These are phyloP conservation scores for Aquatica leii DNA, from an alignment of 2,888 invertebrate species.

Conservation along the genomic window DNA sequence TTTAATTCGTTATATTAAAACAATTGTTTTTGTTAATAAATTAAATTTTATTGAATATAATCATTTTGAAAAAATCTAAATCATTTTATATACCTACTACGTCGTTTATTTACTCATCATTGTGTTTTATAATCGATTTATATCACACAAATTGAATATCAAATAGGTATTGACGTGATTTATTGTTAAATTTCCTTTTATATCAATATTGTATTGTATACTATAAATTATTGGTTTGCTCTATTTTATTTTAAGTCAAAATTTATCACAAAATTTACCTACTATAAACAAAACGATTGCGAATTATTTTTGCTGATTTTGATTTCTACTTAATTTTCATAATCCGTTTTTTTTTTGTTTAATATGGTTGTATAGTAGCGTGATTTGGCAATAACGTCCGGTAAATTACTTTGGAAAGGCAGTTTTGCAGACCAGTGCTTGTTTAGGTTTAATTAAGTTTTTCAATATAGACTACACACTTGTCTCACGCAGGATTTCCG, in stretches of 20 bases:
- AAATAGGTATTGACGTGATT: constrained; percentile 3
- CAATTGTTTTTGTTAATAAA: too few relatives aligned
- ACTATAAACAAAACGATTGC: too few relatives aligned
- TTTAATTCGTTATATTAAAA: too few relatives aligned
- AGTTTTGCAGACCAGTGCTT: constrained; percentile 26
- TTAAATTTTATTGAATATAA: too few relatives aligned
- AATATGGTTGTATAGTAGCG: not conserved
- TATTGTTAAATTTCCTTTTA: not conserved
- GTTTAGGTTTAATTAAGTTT: constrained; percentile 34
- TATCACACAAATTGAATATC: constrained; percentile 3
- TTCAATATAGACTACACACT: constrained; percentile 28
- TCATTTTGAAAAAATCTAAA: too few relatives aligned
- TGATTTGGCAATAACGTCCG: not conserved
- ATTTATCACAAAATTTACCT: too few relatives aligned
- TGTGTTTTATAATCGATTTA: not conserved
- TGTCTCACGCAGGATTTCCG: constrained; percentile 35
- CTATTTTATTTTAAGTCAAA: not conserved
- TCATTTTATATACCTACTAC: too few relatives aligned
- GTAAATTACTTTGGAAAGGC: constrained; percentile 25
- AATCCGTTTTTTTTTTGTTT: not conserved
- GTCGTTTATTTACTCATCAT: too few relatives aligned
- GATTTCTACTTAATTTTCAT: not conserved
- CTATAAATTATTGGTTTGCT: not conserved
- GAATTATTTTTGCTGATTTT: too few relatives aligned
- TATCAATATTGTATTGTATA: not conserved